Percentiles rank a stretch among this genome's conserved stretches.
phyloP scores from a whole-genome alignment of 2,888 invertebrate genomes.

The Megamerina dolium region DNA sequence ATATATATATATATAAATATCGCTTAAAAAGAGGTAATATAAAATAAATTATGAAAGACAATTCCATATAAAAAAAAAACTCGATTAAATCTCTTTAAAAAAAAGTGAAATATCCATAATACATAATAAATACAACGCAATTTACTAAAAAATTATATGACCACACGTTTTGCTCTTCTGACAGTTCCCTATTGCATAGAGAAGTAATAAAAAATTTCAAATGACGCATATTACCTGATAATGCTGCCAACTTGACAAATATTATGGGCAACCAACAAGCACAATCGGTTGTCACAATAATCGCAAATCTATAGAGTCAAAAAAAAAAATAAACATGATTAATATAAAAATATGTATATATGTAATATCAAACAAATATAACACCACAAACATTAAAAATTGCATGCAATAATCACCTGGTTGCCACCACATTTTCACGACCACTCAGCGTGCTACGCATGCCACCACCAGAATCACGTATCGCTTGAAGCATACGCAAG shows the following conservation, averaged over 20 bases:
- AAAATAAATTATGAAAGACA: too few relatives aligned
- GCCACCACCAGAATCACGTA: constrained; percentile 54
- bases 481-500: constrained; percentile 55
- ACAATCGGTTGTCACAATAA: constrained; percentile 58
- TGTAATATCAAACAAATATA: background rate
- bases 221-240: constrained; percentile 52
- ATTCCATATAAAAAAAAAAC: too few relatives aligned
- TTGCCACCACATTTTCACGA: constrained; percentile 55
- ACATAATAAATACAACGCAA: too few relatives aligned
- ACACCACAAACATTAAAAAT: background rate
- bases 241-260: constrained; percentile 53
- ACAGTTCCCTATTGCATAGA: too few relatives aligned
- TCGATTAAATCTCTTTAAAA: too few relatives aligned
- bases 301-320: constrained; percentile 47
- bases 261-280: constrained; percentile 59
- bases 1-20: too few relatives aligned
- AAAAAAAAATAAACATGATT: background rate
- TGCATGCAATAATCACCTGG: constrained; percentile 37
- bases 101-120: too few relatives aligned
- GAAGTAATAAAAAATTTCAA: too few relatives aligned
- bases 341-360: background rate
- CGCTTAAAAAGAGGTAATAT: too few relatives aligned
- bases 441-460: constrained; percentile 56
- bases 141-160: too few relatives aligned
- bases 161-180: too few relatives aligned